Percentiles rank a stretch among this genome's conserved stretches.
Conservation (phyloP, 1,140 invertebrate species). For the Eupristina koningsbergeri region DNA sequence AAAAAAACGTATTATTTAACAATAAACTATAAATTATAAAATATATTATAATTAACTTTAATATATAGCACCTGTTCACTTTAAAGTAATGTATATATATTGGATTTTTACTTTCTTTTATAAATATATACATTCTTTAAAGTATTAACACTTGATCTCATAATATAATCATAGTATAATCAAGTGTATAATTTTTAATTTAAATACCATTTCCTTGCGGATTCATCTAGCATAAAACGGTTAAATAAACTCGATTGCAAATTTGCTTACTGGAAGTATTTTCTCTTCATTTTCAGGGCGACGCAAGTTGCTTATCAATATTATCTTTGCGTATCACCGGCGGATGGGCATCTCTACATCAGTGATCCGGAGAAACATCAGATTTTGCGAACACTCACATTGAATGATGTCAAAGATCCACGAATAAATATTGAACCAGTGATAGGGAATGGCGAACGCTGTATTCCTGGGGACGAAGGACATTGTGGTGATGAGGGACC, state of each 20-base stretch:
- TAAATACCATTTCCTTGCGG: not conserved
- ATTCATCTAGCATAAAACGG: not conserved
- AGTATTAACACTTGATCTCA: no score
- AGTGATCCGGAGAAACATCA: slow-evolving; percentile 96
- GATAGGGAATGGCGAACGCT: slow-evolving; percentile 95
- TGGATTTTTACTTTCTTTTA: no score
- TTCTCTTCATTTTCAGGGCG: slow-evolving; percentile 76
- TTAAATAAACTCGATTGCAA: not conserved
- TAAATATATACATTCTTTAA: no score
- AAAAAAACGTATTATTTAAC: no score
- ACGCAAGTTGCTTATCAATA: slow-evolving; percentile 96
- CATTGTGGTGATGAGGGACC: slow-evolving; percentile 95
- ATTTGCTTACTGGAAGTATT: slow-evolving; percentile 12
- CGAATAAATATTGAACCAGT: slow-evolving; percentile 90
- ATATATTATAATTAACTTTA: no score
- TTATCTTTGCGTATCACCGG: slow-evolving; percentile 94
- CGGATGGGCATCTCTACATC: slow-evolving; percentile 95
- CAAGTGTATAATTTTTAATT: not conserved
- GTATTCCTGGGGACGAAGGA: slow-evolving; percentile 91
- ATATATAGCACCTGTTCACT: no score
- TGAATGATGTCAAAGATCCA: slow-evolving; percentile 87
- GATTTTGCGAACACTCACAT: slow-evolving; percentile 82
- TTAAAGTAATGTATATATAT: no score
- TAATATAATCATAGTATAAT: not conserved
- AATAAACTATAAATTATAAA: no score